Percentiles rank a stretch among this genome's conserved stretches.
Conservation (phyloP, 2,888 invertebrate species). For the Leucoptera coffeella region DNA sequence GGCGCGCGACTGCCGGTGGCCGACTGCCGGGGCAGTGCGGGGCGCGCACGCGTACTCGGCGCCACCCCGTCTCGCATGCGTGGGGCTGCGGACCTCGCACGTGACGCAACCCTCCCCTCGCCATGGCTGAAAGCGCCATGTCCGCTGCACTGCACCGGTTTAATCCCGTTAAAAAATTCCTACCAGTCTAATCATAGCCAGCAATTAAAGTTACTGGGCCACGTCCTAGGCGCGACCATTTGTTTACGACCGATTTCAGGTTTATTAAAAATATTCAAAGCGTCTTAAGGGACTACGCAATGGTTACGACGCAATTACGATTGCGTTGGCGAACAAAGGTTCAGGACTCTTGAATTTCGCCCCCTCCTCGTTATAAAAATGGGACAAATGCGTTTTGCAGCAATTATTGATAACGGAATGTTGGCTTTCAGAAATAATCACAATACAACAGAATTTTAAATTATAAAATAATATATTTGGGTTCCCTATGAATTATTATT, state of each 20-base stretch:
- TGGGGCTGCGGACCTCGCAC: constrained; percentile 49
- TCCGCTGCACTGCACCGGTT: constrained; percentile 33
- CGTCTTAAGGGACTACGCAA: constrained; percentile 20
- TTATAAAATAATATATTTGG: no score
- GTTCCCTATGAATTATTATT: no score
- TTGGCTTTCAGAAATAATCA: no score
- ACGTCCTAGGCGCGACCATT: constrained; percentile 15
- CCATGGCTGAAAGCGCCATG: constrained; percentile 8
- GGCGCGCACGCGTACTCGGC: constrained; percentile 37
- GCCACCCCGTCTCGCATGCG: constrained; percentile 51
- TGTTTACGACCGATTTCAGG: constrained; percentile 30
- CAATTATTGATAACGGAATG: constrained; percentile 32
- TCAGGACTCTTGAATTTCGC: no score
- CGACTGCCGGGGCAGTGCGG: constrained; percentile 28
- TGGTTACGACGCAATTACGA: constrained; percentile 38
- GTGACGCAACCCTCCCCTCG: constrained; percentile 51
- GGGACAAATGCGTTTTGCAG: constrained; percentile 16
- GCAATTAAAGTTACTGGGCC: constrained; percentile 31
- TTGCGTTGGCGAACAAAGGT: constrained; percentile 19
- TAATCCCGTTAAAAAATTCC: constrained; percentile 47
- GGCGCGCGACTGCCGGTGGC: constrained; percentile 37
- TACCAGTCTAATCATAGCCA: constrained; percentile 46
- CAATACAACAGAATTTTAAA: no score
- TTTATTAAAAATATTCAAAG: constrained; percentile 29
- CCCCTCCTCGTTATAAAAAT: constrained; percentile 24